Conservation (phyloP, 2,113 vertebrate genomes). For the Entelurus aequoreus region DNA sequence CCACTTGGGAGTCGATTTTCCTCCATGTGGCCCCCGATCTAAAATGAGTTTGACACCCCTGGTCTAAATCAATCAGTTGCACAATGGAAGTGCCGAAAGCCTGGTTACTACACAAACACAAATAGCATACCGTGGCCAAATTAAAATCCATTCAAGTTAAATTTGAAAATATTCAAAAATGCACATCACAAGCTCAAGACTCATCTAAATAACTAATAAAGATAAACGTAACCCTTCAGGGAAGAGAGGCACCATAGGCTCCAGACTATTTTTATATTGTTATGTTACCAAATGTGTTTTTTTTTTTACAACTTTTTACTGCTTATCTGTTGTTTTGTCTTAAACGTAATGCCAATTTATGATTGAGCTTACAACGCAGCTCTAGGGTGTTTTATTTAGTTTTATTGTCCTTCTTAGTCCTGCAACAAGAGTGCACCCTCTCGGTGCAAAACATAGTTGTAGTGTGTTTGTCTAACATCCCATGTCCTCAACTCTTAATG, state of each 20-base stretch:
- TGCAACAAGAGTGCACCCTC: not conserved
- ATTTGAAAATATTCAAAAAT: slow-evolving; percentile 7
- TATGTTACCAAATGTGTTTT: not conserved
- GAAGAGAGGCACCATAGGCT: slow-evolving; percentile 43
- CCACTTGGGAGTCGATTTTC: too few species aligned
- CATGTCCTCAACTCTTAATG: not conserved
- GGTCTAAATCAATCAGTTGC: not conserved
- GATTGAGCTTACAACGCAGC: not conserved
- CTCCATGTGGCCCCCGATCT: too few species aligned
- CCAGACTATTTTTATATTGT: not conserved
- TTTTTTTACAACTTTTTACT: not conserved
- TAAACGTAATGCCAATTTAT: not conserved
- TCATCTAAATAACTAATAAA: slow-evolving; percentile 8
- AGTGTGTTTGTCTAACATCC: not conserved
- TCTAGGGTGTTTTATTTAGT: not conserved
- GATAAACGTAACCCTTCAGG: slow-evolving; percentile 23
- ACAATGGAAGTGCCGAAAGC: slow-evolving; percentile 4
- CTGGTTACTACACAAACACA: not conserved
- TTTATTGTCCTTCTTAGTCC: not conserved
- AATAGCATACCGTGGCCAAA: not conserved
- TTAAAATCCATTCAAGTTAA: slow-evolving; percentile 1
- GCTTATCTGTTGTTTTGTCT: not conserved
- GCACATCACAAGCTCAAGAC: not conserved
- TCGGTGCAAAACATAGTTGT: too few species aligned
- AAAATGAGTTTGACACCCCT: too few species aligned